Evolutionary conservation across 1,140 invertebrate genomes (phyloP).

Genomic region (Brachionus manjavacas): DNA sequence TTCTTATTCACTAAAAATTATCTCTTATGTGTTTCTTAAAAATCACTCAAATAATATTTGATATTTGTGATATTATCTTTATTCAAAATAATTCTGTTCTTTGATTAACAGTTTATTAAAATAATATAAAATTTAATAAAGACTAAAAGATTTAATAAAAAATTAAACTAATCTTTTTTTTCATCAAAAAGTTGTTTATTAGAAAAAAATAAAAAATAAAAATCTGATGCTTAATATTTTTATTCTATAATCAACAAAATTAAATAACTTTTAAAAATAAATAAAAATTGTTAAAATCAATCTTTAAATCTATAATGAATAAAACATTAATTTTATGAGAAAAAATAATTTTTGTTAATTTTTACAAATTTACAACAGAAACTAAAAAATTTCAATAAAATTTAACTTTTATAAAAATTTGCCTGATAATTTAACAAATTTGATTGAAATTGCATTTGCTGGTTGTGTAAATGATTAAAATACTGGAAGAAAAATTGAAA

Average conservation of each 20-base stretch:
- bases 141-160: no score
- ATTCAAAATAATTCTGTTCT: no score
- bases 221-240: background rate
- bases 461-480: conserved; percentile 14
- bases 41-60: no score
- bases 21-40: no score
- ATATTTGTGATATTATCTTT: no score
- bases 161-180: no score
- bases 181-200: no score
- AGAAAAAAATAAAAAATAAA: no score
- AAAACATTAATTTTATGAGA: background rate
- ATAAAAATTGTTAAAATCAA: background rate
- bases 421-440: conserved; percentile 10
- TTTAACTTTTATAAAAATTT: conserved; percentile 1
- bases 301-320: background rate
- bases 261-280: background rate
- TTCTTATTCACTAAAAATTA: no score
- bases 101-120: no score
- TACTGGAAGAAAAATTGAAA: conserved; percentile 21
- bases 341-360: background rate
- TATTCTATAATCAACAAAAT: background rate
- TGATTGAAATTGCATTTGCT: conserved; percentile 3
- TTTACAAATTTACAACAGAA: background rate
- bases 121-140: no score
- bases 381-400: background rate